A percentile compares a stretch with the other conserved stretches of the same genome.
Conservation (phyloP, 1,140 invertebrate genomes). For the Heliothis virescens region DNA sequence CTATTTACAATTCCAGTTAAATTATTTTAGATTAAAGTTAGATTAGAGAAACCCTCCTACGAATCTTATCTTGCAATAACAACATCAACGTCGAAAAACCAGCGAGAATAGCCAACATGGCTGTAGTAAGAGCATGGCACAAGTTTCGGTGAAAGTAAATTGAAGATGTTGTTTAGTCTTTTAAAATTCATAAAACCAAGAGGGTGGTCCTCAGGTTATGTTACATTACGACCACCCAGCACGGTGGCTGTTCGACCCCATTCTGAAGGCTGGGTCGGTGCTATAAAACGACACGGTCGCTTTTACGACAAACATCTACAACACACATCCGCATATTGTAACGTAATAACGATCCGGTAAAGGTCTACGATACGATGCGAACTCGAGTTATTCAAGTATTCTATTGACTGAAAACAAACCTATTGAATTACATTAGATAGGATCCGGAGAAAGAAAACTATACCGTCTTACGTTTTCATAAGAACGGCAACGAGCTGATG, state of each 20-base stretch:
- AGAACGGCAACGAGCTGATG: conserved; percentile 34
- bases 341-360: conserved; percentile 74
- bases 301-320: conserved; percentile 70
- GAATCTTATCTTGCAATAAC: too few relatives aligned
- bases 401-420: conserved; percentile 51
- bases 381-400: conserved; percentile 61
- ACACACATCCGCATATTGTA: conserved; percentile 70
- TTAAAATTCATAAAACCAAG: conserved; percentile 71
- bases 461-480: conserved; percentile 43
- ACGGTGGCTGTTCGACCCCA: conserved; percentile 57
- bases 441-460: conserved; percentile 45
- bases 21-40: too few relatives aligned
- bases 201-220: conserved; percentile 63
- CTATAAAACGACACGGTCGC: conserved; percentile 69
- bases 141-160: conserved; percentile 35
- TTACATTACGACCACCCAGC: conserved; percentile 69
- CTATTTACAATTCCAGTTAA: not conserved
- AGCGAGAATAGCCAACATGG: too few relatives aligned
- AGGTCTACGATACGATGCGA: conserved; percentile 64
- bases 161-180: conserved; percentile 60
- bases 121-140: too few relatives aligned
- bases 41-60: too few relatives aligned
- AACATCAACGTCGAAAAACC: too few relatives aligned
- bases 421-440: conserved; percentile 48
- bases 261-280: conserved; percentile 51